phyloP scores from a whole-genome alignment of 2,113 vertebrate species.

The Ammodramus savannarum region DNA sequence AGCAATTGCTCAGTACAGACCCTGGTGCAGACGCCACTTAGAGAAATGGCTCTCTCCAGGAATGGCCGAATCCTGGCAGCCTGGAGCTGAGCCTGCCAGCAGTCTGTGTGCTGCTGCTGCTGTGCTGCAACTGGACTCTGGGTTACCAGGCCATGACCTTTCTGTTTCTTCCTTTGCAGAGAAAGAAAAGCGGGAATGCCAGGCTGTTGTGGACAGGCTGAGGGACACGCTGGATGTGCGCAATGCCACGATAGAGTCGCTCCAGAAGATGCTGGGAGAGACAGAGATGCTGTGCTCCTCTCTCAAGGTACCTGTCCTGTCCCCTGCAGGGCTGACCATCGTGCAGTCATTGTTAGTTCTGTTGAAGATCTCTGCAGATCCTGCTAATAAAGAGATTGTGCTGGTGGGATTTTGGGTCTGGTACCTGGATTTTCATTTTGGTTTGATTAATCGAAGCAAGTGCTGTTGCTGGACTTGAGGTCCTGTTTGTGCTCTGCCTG shows the following conservation, averaged over 20 bases:
- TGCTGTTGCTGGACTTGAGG: rapidly evolving
- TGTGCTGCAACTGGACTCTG: neutral
- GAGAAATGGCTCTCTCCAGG: neutral
- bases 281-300: constrained; percentile 87
- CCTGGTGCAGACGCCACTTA: neutral
- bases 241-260: constrained; percentile 80
- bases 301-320: constrained; percentile 77
- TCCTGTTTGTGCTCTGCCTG: rapidly evolving
- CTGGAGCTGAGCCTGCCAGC: neutral
- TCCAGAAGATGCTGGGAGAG: constrained; percentile 79
- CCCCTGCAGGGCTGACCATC: neutral
- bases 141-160: neutral
- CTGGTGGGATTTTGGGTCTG: neutral
- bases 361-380: neutral
- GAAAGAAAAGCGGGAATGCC: constrained; percentile 83
- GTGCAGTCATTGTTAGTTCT: neutral
- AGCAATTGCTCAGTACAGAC: neutral
- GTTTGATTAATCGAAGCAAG: neutral
- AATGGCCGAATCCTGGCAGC: neutral
- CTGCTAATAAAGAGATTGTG: neutral
- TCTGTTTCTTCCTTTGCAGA: constrained; percentile 68
- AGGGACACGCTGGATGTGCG: constrained; percentile 83
- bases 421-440: neutral
- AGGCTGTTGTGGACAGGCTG: constrained; percentile 78
- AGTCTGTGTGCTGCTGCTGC: neutral